Evolutionary conservation across 2,113 vertebrate genomes (phyloP).

Genomic region (Zosterops pallidus): DNA sequence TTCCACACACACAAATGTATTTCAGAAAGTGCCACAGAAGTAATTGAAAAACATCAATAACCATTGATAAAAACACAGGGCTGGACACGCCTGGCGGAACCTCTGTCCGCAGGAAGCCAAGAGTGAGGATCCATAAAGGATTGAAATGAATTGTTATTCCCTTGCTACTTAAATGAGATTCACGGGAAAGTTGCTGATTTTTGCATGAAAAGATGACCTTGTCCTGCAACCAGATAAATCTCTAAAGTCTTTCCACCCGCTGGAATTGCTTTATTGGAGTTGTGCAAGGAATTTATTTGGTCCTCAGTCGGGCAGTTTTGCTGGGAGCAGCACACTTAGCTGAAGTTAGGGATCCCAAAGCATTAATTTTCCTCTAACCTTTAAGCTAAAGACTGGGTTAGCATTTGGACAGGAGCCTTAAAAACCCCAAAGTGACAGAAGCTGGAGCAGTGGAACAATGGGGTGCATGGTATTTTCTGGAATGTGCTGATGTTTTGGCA

Average conservation of each 20-base stretch:
- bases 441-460: not conserved
- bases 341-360: not conserved
- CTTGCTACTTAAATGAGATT: conserved; percentile 18
- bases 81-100: conserved; percentile 11
- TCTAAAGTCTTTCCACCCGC: not conserved
- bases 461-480: not conserved
- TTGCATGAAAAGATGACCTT: conserved; percentile 58
- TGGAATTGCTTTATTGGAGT: conserved; percentile 21
- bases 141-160: conserved; percentile 20
- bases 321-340: not conserved
- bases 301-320: not conserved
- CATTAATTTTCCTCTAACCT: not conserved
- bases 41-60: conserved; percentile 70
- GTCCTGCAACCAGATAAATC: conserved; percentile 10
- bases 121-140: conserved; percentile 37
- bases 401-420: not conserved
- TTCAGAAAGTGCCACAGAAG: conserved; percentile 53
- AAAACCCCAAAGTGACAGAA: not conserved
- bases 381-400: not conserved
- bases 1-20: conserved; percentile 64
- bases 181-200: conserved; percentile 57
- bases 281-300: conserved; percentile 2
- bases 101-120: not conserved
- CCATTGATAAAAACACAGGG: conserved; percentile 32
- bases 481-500: not conserved